These are phyloP conservation scores for Larimichthys polyactis DNA, from an alignment of 2,113 vertebrate genomes.

Conservation along the genomic window DNA sequence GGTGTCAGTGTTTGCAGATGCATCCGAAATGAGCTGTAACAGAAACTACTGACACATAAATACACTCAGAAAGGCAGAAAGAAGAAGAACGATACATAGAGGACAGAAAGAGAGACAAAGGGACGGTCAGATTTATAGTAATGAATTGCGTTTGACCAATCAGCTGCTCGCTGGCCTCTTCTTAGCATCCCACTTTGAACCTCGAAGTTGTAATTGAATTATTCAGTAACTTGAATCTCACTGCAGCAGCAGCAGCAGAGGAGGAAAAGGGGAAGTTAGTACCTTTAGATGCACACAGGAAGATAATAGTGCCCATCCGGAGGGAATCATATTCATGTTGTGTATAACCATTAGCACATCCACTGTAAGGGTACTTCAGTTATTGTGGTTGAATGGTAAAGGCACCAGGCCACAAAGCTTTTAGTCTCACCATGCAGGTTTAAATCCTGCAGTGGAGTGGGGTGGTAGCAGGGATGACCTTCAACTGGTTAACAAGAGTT, in stretches of 20 bases:
- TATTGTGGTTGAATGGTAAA: conserved; percentile 6
- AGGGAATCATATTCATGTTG: conserved; percentile 14
- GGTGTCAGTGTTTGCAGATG: conserved; percentile 37
- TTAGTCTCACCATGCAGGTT: conserved; percentile 2
- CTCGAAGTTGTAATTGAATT: conserved; percentile 64
- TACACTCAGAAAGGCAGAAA: not conserved
- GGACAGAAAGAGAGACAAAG: not conserved
- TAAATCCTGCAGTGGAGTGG: not conserved
- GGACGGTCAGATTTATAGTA: conserved; percentile 4
- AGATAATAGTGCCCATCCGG: conserved; percentile 28
- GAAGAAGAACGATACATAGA: not conserved
- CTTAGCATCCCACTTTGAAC: conserved; percentile 3
- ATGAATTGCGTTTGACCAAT: conserved; percentile 26
- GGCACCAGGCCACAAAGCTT: conserved; percentile 7
- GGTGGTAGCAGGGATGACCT: conserved; percentile 11
- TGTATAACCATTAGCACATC: conserved; percentile 19
- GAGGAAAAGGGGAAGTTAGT: conserved; percentile 6
- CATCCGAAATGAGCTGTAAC: conserved; percentile 14
- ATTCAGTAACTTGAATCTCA: conserved; percentile 46
- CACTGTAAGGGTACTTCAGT: not conserved
- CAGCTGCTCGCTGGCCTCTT: conserved; percentile 26
- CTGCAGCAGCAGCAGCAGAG: conserved; percentile 5
- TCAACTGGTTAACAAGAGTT: conserved; percentile 43
- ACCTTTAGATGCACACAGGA: conserved; percentile 11
- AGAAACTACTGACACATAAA: not conserved